Base-by-base conservation (phyloP, 1,140 invertebrate species). In the Paraescarpia echinospica region DNA sequence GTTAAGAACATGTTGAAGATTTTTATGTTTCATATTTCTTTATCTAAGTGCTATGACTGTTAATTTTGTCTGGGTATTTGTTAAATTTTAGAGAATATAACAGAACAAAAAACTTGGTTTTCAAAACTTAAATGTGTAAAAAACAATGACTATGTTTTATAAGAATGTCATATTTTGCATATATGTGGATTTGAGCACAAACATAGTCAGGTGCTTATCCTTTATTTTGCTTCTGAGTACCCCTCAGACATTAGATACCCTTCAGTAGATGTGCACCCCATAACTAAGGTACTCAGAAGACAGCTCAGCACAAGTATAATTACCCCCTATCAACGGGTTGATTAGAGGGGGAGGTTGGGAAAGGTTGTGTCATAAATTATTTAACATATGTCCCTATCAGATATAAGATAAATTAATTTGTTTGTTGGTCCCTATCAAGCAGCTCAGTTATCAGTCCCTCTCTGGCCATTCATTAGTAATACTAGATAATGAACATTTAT, bases 381-480 rank as follows among this genome's bases (percentile, higher is more conserved):
- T 77, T 18, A 6, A 77, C 14, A 77, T 77, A 77, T 77, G 59
- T 14, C 59, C 59, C 9, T 77, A 18, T 27, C 59, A 77, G 14
- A 18, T 22, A 77, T 77, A 31, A 31, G 22, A 0, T 18, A 27
- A 77, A 77, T 77, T 18, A 77, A 77, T 77, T 27, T 77, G 14
- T 77, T 77, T 77, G 59, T 31, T 77, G 59, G 12, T 77, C 59
- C 12, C 41, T 41, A 27, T 2, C 12, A 77, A 31, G 59, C 59
- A 77, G 12, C 59, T 77, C 59, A 77, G 27, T 77, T 77, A 77
- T 77, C 59, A 77, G 59, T 22, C 1, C 2, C 27, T 18, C 22
- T 77, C 59, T 77, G 59, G 59, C 59, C 59, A 77, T 77, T 77
- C 59, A 77, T 77, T 77, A 77, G 59, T 77, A 77, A 77, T 77